Conservation (phyloP, 2,797 vertebrate species). For the Sebastes hubbsi region DNA sequence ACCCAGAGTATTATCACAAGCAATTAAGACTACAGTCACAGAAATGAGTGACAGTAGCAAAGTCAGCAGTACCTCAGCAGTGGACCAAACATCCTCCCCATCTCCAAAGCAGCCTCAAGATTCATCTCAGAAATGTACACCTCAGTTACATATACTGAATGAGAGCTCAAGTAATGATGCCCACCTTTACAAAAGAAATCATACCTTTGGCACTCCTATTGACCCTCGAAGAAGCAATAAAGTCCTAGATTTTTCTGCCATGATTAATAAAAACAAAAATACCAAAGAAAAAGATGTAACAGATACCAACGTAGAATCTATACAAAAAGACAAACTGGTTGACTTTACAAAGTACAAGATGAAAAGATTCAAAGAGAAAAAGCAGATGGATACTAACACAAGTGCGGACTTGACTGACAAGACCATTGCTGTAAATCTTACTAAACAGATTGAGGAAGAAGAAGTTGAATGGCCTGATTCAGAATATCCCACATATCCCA, state of each 20-base stretch:
- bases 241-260: slow-evolving; percentile 78
- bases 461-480: slow-evolving; percentile 45
- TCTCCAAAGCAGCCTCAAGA: slow-evolving; percentile 34
- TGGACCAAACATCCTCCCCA: not conserved
- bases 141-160: slow-evolving; percentile 74
- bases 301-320: not conserved
- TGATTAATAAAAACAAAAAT: slow-evolving; percentile 41
- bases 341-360: slow-evolving; percentile 80
- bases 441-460: slow-evolving; percentile 67
- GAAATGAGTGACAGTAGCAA: slow-evolving; percentile 5
- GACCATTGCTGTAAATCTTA: slow-evolving; percentile 71
- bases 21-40: slow-evolving; percentile 22
- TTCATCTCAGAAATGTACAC: slow-evolving; percentile 22
- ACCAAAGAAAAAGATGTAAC: slow-evolving; percentile 24
- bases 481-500: slow-evolving; percentile 16
- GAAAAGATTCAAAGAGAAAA: slow-evolving; percentile 70
- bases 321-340: slow-evolving; percentile 54
- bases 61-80: not conserved
- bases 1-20: slow-evolving; percentile 25
- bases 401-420: slow-evolving; percentile 15
- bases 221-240: slow-evolving; percentile 58
- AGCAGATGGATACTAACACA: slow-evolving; percentile 12
- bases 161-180: slow-evolving; percentile 53
- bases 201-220: slow-evolving; percentile 15
- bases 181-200: slow-evolving; percentile 64